Percentiles rank a stretch among this genome's conserved stretches.
These are phyloP conservation scores for Cecropterus lyciades DNA, from an alignment of 1,140 invertebrate genomes.

Conservation along the genomic window DNA sequence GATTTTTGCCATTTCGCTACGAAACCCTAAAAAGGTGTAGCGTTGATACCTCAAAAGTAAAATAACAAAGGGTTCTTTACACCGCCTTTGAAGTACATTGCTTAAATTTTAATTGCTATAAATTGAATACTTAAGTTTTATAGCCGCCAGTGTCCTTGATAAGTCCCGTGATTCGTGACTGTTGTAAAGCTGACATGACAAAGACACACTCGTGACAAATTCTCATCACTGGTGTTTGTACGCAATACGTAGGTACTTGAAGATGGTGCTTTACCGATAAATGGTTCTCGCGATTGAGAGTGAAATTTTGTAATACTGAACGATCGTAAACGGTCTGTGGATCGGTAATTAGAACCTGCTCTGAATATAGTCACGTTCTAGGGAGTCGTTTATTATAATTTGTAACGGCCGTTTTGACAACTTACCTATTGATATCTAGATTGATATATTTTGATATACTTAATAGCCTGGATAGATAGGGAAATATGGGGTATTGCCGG, in stretches of 20 bases:
- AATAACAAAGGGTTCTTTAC: too few relatives aligned
- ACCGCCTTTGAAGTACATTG: too few relatives aligned
- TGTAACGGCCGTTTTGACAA: conserved; percentile 8
- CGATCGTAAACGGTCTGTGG: conserved; percentile 44
- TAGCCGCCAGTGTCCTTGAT: conserved; percentile 41
- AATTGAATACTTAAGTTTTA: conserved; percentile 20
- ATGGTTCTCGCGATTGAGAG: conserved; percentile 39
- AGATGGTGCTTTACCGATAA: conserved; percentile 33
- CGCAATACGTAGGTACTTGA: conserved; percentile 26
- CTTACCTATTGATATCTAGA: not conserved
- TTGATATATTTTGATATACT: too few relatives aligned
- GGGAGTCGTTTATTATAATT: conserved; percentile 23
- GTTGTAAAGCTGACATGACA: conserved; percentile 39
- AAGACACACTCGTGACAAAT: conserved; percentile 54
- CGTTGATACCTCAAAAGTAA: too few relatives aligned
- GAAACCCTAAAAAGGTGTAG: too few relatives aligned
- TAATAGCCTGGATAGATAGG: too few relatives aligned
- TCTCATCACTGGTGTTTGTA: conserved; percentile 27
- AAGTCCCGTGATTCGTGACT: conserved; percentile 48
- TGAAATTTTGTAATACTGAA: conserved; percentile 48
- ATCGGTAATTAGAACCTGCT: conserved; percentile 57
- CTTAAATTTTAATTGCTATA: not conserved
- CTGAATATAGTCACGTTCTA: conserved; percentile 58
- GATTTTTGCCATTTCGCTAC: too few relatives aligned
- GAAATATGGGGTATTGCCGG: too few relatives aligned